A percentile compares a stretch with the other conserved stretches of the same genome.
These are phyloP conservation scores for Entomobrya multifasciata DNA, from an alignment of 2,888 invertebrate genomes.

Conservation along the genomic window DNA sequence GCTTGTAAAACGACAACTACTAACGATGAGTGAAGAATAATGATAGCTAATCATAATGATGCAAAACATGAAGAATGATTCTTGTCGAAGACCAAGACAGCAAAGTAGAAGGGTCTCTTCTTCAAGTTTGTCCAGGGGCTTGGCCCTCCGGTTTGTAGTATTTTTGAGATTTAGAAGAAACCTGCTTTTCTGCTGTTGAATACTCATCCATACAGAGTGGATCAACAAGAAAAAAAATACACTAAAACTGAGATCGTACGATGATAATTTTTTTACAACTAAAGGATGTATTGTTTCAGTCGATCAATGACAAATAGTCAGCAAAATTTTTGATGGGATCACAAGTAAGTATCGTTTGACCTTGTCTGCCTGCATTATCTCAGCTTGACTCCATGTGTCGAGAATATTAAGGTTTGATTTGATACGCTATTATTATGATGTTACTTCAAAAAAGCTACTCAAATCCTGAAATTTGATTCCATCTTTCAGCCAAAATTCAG, in stretches of 20 bases:
- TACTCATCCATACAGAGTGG: neutral
- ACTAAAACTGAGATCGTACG: conserved; percentile 1
- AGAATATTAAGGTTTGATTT: neutral
- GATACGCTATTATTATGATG: conserved; percentile 51
- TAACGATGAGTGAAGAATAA: conserved; percentile 71
- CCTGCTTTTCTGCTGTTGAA: conserved; percentile 36
- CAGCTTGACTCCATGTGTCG: conserved; percentile 7
- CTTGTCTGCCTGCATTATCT: conserved; percentile 22
- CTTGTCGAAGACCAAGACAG: conserved; percentile 49
- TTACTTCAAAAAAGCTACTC: conserved; percentile 9
- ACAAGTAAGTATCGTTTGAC: conserved; percentile 37
- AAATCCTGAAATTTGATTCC: conserved; percentile 40
- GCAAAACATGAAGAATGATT: conserved; percentile 60
- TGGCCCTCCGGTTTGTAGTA: conserved; percentile 65
- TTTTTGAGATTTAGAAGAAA: conserved; percentile 28
- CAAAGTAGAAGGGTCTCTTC: conserved; percentile 46
- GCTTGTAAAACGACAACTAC: conserved; percentile 63
- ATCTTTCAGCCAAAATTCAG: neutral
- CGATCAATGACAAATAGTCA: conserved; percentile 66
- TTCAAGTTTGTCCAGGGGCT: conserved; percentile 74
- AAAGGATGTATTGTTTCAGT: conserved; percentile 59
- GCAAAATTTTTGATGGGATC: conserved; percentile 62
- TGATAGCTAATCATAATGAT: conserved; percentile 67
- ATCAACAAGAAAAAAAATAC: neutral
- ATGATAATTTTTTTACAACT: neutral